A percentile compares a stretch with the other conserved stretches of the same genome.
phyloP scores from a whole-genome alignment of 1,140 invertebrate species.

The Coenobita brevimanus region DNA sequence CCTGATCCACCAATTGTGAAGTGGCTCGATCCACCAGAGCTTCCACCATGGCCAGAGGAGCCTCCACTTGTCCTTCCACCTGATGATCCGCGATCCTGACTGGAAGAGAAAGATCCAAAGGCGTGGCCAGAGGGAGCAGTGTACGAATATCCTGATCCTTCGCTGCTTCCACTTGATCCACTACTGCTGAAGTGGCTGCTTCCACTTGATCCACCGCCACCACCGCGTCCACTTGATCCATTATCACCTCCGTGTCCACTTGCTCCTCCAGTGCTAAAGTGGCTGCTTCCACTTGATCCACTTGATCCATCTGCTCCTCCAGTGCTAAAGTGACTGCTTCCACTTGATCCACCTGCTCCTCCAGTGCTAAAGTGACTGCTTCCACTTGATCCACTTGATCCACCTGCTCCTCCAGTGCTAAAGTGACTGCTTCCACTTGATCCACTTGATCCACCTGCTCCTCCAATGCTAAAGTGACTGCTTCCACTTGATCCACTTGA shows the following conservation, averaged over 20 bases:
- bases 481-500: constrained; percentile 50
- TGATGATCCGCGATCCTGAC: background rate
- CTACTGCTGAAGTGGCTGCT: constrained; percentile 11
- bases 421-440: background rate
- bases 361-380: background rate
- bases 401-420: background rate
- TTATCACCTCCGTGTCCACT: constrained; percentile 1
- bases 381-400: constrained; percentile 22
- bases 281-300: constrained; percentile 1
- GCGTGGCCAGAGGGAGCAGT: background rate
- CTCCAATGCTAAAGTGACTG: constrained; percentile 15
- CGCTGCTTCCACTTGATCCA: constrained; percentile 1
- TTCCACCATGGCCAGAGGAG: background rate
- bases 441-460: constrained; percentile 7
- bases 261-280: background rate
- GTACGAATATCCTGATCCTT: constrained; percentile 27
- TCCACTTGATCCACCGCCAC: constrained; percentile 32
- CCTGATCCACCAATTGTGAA: constrained; percentile 17
- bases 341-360: background rate
- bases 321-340: background rate
- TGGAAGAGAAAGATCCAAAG: constrained; percentile 16
- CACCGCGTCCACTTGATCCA: constrained; percentile 46
- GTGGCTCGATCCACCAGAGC: constrained; percentile 27
- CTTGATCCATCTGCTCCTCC: constrained; percentile 17
- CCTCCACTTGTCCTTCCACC: background rate